Conservation (phyloP, 1,140 invertebrate genomes). For the Papilio helenus region DNA sequence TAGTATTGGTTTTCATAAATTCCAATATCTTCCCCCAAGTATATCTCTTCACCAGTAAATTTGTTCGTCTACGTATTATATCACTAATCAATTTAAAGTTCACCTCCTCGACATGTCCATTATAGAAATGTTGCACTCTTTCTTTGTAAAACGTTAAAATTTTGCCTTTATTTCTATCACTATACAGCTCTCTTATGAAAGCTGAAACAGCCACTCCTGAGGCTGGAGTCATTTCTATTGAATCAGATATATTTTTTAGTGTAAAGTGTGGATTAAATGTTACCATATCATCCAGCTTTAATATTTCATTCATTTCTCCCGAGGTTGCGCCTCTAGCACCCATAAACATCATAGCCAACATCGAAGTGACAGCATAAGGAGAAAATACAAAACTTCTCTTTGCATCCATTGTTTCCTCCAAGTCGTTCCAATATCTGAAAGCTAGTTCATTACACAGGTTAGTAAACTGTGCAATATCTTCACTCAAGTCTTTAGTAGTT, state of each 20-base stretch:
- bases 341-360: constrained; percentile 94
- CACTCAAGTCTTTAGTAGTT: constrained; percentile 87
- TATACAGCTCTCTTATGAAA: constrained; percentile 90
- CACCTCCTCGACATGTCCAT: constrained; percentile 92
- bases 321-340: constrained; percentile 94
- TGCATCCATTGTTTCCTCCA: constrained; percentile 87
- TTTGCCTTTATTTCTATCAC: constrained; percentile 89
- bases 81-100: constrained; percentile 91
- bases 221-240: constrained; percentile 85
- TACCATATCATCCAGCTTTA: constrained; percentile 93
- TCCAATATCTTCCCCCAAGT: constrained; percentile 90
- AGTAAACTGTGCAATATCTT: constrained; percentile 87
- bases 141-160: constrained; percentile 93
- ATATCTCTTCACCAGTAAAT: constrained; percentile 90
- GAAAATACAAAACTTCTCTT: constrained; percentile 91
- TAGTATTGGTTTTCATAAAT: constrained; percentile 88
- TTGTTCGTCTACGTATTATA: constrained; percentile 89
- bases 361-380: constrained; percentile 92
- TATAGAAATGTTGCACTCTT: constrained; percentile 92
- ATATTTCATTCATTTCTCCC: constrained; percentile 93
- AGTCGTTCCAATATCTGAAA: constrained; percentile 90
- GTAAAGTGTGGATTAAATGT: constrained; percentile 94
- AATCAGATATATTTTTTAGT: constrained; percentile 92
- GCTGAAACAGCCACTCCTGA: constrained; percentile 89
- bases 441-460: constrained; percentile 93